Evolutionary conservation across 2,888 invertebrate genomes (phyloP).

Genomic region (Clostera curtula): DNA sequence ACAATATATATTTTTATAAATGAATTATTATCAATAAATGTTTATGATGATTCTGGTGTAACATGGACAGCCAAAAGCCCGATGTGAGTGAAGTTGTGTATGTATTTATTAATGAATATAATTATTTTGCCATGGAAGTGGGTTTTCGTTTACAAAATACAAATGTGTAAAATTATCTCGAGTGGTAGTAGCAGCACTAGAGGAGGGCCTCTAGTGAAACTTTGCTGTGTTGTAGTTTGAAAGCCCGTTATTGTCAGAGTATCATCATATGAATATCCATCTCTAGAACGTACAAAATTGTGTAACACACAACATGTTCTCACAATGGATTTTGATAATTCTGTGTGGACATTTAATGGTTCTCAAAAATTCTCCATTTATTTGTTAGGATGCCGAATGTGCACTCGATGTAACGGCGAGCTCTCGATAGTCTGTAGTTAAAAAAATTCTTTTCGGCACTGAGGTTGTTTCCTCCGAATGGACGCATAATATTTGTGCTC

Average conservation of each 20-base stretch:
- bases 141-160: constrained; percentile 11
- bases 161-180: constrained; percentile 7
- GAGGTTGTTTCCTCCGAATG: neutral
- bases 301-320: constrained; percentile 12
- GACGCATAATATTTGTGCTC: constrained; percentile 1
- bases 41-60: constrained; percentile 10
- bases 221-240: constrained; percentile 8
- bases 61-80: constrained; percentile 8
- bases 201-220: constrained; percentile 7
- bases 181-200: constrained; percentile 5
- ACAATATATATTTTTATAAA: constrained; percentile 4
- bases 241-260: constrained; percentile 7
- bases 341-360: neutral
- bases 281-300: constrained; percentile 11
- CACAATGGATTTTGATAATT: constrained; percentile 6
- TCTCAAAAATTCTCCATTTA: constrained; percentile 6
- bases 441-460: constrained; percentile 2
- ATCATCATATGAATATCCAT: constrained; percentile 8
- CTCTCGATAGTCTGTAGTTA: constrained; percentile 15
- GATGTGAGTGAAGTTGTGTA: constrained; percentile 8
- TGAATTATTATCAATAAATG: constrained; percentile 8
- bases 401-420: constrained; percentile 15
- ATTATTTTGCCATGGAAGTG: constrained; percentile 11
- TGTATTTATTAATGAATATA: constrained; percentile 11
- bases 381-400: constrained; percentile 12